Evolutionary conservation across 1,140 invertebrate genomes (phyloP), one percentile per base, ranked within the genome.

Genomic region (Formica exsecta): DNA sequence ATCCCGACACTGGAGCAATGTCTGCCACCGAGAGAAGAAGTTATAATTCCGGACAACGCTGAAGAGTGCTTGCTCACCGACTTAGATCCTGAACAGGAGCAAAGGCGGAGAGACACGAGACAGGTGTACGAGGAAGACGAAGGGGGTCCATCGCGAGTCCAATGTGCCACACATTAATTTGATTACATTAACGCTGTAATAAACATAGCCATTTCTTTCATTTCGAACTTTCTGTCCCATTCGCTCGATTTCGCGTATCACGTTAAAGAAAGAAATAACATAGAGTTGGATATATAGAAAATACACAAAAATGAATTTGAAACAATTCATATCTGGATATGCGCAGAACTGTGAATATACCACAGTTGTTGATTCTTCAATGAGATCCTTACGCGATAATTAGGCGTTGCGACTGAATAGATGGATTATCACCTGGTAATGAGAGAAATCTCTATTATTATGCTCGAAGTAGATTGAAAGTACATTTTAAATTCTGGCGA

Each of bases 121-220:
- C 95, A 96, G 81, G 96, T 96, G 3, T 97, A 97, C 87, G 97
- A 98, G 41, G 98, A 98, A 91, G 97, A 98, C 61, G 97, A 97
- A n/a, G 96, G 96, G n/a, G 94, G 96, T 61, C 96, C 97, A 83
- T 96, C 96, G 87, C 96, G 97, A 88, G 98, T 99, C 57, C 98
- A 99, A 95, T 99, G 98, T 96, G 98, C 98, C 89, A 97, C 98
- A 71, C 97, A 98, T 95, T 99, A 98, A 96, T 93, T 90, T 66
- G 73, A 87, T 91, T 88, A 89, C 79, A 70, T 77, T 66, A 88
- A 81, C 61, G 70, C 68, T 84, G 68, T 76, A 90, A 91, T 91
- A 90, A 90, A 91, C 85, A 91, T 91, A 87, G 76, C 88, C 87
- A 90, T 90, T 83, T 90, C 36, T 91, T 88, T 91, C 79, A 90